These are phyloP conservation scores for Cosmorhoe ocellata DNA, from an alignment of 2,888 invertebrate species.

Conservation along the genomic window DNA sequence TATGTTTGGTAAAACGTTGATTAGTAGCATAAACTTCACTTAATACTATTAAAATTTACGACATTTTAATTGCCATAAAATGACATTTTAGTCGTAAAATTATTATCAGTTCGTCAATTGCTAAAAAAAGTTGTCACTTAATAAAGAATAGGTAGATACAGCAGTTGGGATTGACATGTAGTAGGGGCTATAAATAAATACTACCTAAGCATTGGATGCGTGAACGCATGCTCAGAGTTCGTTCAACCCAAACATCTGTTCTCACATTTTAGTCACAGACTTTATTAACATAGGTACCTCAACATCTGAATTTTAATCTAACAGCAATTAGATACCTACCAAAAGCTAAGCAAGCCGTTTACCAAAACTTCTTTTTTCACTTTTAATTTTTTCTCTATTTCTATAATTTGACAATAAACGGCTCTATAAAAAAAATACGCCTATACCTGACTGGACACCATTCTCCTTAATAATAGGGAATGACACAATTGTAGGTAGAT, in stretches of 20 bases:
- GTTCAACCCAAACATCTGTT: conserved; percentile 78
- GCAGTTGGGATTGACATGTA: conserved; percentile 42
- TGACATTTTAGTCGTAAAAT: conserved; percentile 26
- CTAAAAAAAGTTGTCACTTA: conserved; percentile 21
- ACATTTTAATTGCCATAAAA: conserved; percentile 30
- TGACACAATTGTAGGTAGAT: conserved; percentile 53
- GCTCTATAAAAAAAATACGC: neutral
- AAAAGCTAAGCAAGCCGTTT: neutral
- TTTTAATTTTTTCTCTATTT: neutral
- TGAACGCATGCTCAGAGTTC: conserved; percentile 57
- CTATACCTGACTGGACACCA: conserved; percentile 41
- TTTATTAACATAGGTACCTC: conserved; percentile 57
- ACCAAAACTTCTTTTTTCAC: no score
- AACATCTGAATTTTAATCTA: conserved; percentile 50
- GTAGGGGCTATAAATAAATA: conserved; percentile 54
- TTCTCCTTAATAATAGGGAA: conserved; percentile 62
- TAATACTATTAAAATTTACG: conserved; percentile 28
- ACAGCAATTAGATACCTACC: conserved; percentile 11
- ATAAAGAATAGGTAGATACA: conserved; percentile 9
- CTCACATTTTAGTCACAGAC: conserved; percentile 69
- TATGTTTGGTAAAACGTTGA: conserved; percentile 28
- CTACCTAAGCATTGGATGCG: conserved; percentile 45
- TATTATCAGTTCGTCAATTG: conserved; percentile 27
- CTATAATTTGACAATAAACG: neutral
- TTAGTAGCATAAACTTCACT: conserved; percentile 30